Base-by-base conservation (phyloP, 2,888 invertebrate genomes). In the Allophyes oxyacanthae region DNA sequence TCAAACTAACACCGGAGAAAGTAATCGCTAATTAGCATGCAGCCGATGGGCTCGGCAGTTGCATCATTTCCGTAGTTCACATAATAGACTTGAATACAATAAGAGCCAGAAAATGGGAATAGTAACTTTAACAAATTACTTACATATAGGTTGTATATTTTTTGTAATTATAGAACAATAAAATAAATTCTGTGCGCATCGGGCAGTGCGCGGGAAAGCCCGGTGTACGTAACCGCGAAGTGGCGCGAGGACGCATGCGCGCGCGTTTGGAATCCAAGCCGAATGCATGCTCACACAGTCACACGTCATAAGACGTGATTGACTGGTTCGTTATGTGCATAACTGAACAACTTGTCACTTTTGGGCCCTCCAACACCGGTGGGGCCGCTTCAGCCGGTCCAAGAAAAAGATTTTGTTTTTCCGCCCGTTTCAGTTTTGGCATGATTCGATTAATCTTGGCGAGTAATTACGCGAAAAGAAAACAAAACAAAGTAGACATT, bases 231-330 rank as follows among this genome's bases (percentile, higher is more conserved):
- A 81, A 81, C 81, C 77, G 72, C 75, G 46, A 85, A 79, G 79
- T 85, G 78, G 87, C 83, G 82, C 88, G 88, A 89, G 89, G 88
- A 83, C 88, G 75, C 74, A 62, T 71, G 57, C 62, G 70, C 62
- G 70, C 81, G 57, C 77, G 78, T 64, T 72, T 64, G 67, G 77
- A 82, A 84, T 83, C 75, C 49, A 44, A 60, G 49, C 49, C 10
- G 48, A 45, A 64, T 79, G 67, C 72, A 61, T 67, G 53, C 49
- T 62, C 59, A 64, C 67, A 67, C 56, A 53, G 67, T n/a, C n/a
- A n/a, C 64, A 68, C 54, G 55, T 68, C 64, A 65, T 42, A 56
- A 64, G 53, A 64, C 67, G 62, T 74, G 62, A 74, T 66, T 44
- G 59, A 72, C 67, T 68, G 49, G 38, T 28, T 51, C 48, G 50